Evolutionary conservation across 30 jellyfish, hydroid and myxozoan species (phyloP), one percentile per base, ranked within the genome.

Genomic region (Hydractinia symbiolongicarpus): DNA sequence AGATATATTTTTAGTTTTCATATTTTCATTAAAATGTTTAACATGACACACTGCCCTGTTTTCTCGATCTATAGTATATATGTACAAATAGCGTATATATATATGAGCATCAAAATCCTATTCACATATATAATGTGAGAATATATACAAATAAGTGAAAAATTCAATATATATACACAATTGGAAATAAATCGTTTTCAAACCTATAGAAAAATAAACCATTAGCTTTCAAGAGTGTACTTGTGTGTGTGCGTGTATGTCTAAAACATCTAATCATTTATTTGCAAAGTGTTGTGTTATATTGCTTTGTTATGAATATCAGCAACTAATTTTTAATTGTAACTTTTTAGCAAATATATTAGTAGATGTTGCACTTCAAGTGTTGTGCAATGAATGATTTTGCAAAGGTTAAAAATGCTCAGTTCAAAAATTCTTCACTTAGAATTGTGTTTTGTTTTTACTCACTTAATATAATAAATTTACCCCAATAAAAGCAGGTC

Each of bases 71-170:
- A 64, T 64, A 51, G 83, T 74, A 74, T 74, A 74, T 74, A 74
- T 74, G 83, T 74, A 74, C 83, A 74, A 74, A 74, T 74, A 64
- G 74, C 74, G 54, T 74, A 74, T 72, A 21, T 72, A 72, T 72
- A 72, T 52, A 72, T 52, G 81, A 72, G 83, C 66, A 74, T 64
- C 74, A 51, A 64, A 64, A 64, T 64, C 74, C 74, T 64, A 64
- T 64, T 64, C 74, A 64, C 74, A 64, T 74, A 74, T 67, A 53
- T 53, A 5, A 50, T 74, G 51, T 58, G 68, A n/a, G 70, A 66
- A 74, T 74, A 74, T 74, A 50, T 74, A 74, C 83, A 74, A 74
- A 74, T 20, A 55, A 74, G 83, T 74, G 83, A 55, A 74, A 74
- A 74, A 74, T 74, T 74, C 68, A 74, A n/a, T n/a, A 44, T 64